Evolutionary conservation across 37 sponge, comb jelly and placozoan species (phyloP).

Genomic region (Tethya wilhelma): DNA sequence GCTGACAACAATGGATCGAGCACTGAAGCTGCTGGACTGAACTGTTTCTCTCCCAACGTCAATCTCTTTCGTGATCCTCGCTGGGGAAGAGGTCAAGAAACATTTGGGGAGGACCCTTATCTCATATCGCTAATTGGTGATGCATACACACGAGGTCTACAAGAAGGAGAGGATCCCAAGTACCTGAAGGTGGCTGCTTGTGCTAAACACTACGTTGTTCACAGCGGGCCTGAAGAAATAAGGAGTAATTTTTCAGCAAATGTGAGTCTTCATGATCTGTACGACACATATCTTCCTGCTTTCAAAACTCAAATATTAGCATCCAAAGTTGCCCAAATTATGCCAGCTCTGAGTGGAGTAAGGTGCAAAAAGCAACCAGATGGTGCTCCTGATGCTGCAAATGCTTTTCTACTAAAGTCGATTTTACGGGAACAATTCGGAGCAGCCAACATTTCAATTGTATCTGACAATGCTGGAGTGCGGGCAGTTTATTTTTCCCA

Average conservation of each 20-base stretch:
- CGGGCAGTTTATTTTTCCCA: slow-evolving; percentile 20
- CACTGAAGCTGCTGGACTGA: slow-evolving; percentile 79
- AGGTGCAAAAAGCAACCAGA: slow-evolving; percentile 27
- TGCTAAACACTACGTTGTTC: slow-evolving; percentile 75
- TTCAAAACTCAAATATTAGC: slow-evolving; percentile 79
- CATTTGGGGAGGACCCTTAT: slow-evolving; percentile 78
- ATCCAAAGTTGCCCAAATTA: slow-evolving; percentile 68
- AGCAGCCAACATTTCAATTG: slow-evolving; percentile 65
- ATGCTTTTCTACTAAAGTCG: slow-evolving; percentile 60
- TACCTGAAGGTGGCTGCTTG: slow-evolving; percentile 75
- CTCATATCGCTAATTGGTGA: slow-evolving; percentile 53
- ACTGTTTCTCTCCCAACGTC: slow-evolving; percentile 88
- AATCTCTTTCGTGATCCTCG: slow-evolving; percentile 78
- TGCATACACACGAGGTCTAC: slow-evolving; percentile 66
- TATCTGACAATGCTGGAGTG: slow-evolving; percentile 73
- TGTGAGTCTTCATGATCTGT: slow-evolving; percentile 63
- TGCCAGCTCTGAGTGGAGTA: slow-evolving; percentile 78
- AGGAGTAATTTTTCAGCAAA: slow-evolving; percentile 49
- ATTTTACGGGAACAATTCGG: slow-evolving; percentile 67
- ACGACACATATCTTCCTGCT: slow-evolving; percentile 74
- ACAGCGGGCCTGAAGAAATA: slow-evolving; percentile 74
- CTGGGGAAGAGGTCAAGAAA: slow-evolving; percentile 74
- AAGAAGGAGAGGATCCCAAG: slow-evolving; percentile 52
- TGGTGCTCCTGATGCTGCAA: slow-evolving; percentile 81
- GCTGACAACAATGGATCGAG: slow-evolving; percentile 57